A percentile compares a stretch with the other conserved stretches of the same genome.
These are phyloP conservation scores for Diabrotica virgifera DNA, from an alignment of 1,140 invertebrate species.

Conservation along the genomic window DNA sequence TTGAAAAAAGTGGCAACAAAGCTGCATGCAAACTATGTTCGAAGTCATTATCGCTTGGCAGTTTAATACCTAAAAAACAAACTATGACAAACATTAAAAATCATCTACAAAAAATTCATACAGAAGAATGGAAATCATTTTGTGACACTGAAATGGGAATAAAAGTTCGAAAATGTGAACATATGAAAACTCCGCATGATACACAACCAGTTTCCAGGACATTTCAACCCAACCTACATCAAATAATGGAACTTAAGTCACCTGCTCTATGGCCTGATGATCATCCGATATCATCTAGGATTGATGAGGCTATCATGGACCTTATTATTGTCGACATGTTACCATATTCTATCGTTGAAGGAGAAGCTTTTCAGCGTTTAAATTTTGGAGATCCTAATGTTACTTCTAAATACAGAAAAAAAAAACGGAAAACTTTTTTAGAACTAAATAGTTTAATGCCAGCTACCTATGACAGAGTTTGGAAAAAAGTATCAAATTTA, in stretches of 20 bases:
- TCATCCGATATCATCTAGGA: no score
- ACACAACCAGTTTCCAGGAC: not conserved
- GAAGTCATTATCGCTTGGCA: not conserved
- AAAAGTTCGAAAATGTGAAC: not conserved
- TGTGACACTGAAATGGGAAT: not conserved
- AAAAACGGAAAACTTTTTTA: slow-evolving; percentile 41
- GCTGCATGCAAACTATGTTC: not conserved
- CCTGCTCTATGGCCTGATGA: not conserved
- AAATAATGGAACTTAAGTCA: not conserved
- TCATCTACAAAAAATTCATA: not conserved
- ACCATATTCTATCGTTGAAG: slow-evolving; percentile 36
- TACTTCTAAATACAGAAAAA: slow-evolving; percentile 28
- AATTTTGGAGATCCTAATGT: slow-evolving; percentile 37
- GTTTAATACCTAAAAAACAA: not conserved
- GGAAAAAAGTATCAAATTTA: not conserved
- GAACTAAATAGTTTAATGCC: no score
- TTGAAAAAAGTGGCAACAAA: not conserved
- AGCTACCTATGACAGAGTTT: not conserved
- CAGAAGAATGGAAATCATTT: not conserved
- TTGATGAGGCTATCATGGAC: slow-evolving; percentile 35
- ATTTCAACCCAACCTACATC: not conserved
- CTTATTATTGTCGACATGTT: slow-evolving; percentile 41
- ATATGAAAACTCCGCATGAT: not conserved
- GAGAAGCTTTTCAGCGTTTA: slow-evolving; percentile 36
- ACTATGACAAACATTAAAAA: not conserved